Percentiles rank a stretch among this genome's conserved stretches.
Evolutionary conservation across 2,888 invertebrate genomes (phyloP).

Genomic region (Pantelozetes paolii): DNA sequence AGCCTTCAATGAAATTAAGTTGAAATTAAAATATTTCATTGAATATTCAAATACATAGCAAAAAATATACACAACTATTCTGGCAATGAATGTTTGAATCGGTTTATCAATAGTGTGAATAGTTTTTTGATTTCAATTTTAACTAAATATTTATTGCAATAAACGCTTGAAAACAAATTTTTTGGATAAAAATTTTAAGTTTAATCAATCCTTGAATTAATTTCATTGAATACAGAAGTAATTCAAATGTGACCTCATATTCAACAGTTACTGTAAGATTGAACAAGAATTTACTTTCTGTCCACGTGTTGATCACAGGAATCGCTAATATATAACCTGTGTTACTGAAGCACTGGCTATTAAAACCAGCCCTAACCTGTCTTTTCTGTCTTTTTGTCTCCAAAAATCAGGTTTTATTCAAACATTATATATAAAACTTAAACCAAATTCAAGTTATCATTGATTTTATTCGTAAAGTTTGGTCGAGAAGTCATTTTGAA

Average conservation of each 20-base stretch:
- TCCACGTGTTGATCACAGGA: slow-evolving; percentile 35
- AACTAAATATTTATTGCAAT: too few species aligned
- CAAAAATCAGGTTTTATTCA: not conserved
- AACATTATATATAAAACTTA: not conserved
- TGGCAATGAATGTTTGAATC: too few species aligned
- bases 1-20: too few species aligned
- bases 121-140: too few species aligned
- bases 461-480: not conserved
- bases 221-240: slow-evolving; percentile 8
- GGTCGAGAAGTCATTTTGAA: slow-evolving; percentile 20
- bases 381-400: not conserved
- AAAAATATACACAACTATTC: too few species aligned
- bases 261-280: not conserved
- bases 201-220: not conserved
- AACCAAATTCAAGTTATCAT: not conserved
- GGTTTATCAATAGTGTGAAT: too few species aligned
- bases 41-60: too few species aligned
- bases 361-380: slow-evolving; percentile 13
- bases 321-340: not conserved
- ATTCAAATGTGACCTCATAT: slow-evolving; percentile 14
- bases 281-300: not conserved
- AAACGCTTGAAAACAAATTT: not conserved
- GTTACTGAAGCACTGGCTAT: not conserved
- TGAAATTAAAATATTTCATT: too few species aligned
- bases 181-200: not conserved